Percentiles rank a stretch among this genome's conserved stretches.
phyloP scores from a whole-genome alignment of 2,797 vertebrate genomes.

The Paedocypris micromegethes region DNA sequence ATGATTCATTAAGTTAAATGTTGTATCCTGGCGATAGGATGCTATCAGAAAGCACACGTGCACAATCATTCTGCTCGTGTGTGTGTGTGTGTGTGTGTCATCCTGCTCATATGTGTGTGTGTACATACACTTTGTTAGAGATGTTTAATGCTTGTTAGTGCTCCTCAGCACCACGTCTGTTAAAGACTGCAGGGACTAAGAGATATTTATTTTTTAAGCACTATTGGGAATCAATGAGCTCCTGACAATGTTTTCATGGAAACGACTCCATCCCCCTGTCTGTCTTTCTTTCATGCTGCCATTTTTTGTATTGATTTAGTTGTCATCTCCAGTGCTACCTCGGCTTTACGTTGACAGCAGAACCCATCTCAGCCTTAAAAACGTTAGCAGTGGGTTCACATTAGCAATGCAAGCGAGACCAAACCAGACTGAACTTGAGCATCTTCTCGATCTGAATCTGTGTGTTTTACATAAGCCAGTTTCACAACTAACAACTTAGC shows the following conservation, averaged over 20 bases:
- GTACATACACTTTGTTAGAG: neutral
- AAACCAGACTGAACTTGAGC: neutral
- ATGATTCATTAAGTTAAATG: too few species aligned
- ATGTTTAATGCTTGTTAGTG: slow-evolving; percentile 10
- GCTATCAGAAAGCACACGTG: too few species aligned
- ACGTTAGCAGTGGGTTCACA: slow-evolving; percentile 29
- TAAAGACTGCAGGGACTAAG: slow-evolving; percentile 3
- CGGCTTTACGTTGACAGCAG: slow-evolving; percentile 29
- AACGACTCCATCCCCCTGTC: slow-evolving; percentile 22
- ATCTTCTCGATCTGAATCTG: too few species aligned
- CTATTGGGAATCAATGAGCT: slow-evolving; percentile 48
- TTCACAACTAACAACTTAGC: too few species aligned
- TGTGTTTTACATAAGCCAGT: too few species aligned
- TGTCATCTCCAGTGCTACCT: slow-evolving; percentile 21
- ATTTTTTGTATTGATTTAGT: slow-evolving; percentile 45
- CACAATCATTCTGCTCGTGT: too few species aligned
- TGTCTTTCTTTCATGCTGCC: neutral
- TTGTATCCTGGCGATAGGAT: too few species aligned
- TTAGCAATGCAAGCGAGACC: slow-evolving; percentile 5
- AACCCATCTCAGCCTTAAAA: slow-evolving; percentile 32
- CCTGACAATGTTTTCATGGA: slow-evolving; percentile 44
- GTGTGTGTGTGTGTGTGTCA: neutral
- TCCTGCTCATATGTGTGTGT: neutral
- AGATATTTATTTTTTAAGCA: slow-evolving; percentile 22
- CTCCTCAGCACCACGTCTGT: neutral